Conservation (phyloP, 2,888 invertebrate genomes). For the Caenorhabditis sp. region DNA sequence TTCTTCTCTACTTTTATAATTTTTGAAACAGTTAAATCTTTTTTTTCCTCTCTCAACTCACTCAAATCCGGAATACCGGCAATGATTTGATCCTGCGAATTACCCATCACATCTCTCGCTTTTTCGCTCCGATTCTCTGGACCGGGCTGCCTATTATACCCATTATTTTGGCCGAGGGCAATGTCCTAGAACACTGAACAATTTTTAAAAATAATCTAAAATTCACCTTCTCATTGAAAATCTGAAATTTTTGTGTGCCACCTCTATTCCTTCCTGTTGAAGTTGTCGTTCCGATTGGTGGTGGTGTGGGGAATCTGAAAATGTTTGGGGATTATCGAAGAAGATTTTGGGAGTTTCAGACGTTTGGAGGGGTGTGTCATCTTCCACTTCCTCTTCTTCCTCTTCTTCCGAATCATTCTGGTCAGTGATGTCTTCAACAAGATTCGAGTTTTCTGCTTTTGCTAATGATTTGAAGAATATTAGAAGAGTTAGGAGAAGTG, state of each 20-base stretch:
- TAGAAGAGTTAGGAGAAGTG: too few species aligned
- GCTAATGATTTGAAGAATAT: neutral
- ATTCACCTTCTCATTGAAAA: slow-evolving; percentile 33
- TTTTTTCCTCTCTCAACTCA: too few species aligned
- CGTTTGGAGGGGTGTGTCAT: slow-evolving; percentile 10
- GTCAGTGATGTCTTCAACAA: slow-evolving; percentile 28
- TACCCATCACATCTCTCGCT: neutral
- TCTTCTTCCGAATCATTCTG: neutral
- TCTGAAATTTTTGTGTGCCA: slow-evolving; percentile 29
- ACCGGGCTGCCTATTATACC: neutral
- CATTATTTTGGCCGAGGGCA: neutral
- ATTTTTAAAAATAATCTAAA: too few species aligned
- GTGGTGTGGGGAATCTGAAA: slow-evolving; percentile 37
- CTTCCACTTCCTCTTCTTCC: slow-evolving; percentile 18
- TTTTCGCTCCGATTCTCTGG: slow-evolving; percentile 2
- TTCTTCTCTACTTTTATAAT: too few species aligned
- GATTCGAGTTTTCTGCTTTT: slow-evolving; percentile 1
- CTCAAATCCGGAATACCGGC: slow-evolving; percentile 67
- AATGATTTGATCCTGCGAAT: slow-evolving; percentile 41
- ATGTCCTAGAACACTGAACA: neutral
- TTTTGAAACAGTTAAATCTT: too few species aligned
- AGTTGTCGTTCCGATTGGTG: slow-evolving; percentile 33
- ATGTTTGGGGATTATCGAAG: slow-evolving; percentile 1
- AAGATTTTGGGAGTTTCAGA: neutral
- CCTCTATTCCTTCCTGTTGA: neutral